Base-by-base conservation (phyloP, 64 coral and sea anemone species). In the Montipora efflorescens region DNA sequence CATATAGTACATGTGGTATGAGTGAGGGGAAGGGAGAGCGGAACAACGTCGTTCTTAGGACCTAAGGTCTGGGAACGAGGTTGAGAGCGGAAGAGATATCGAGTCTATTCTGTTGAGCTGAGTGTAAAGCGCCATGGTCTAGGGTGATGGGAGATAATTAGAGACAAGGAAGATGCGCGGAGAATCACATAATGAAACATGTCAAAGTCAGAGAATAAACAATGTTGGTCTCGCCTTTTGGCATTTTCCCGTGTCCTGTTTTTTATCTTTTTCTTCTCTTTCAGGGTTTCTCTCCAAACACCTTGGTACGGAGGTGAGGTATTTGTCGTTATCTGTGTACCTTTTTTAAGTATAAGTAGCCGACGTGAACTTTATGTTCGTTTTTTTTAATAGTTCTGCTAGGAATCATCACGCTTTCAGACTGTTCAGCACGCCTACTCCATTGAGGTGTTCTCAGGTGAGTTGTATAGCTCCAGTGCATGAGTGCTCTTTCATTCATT, bases 331-430 rank as follows among this genome's bases (percentile, higher is more conserved):
- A 36, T 16, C 14, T 14, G 61, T 82, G 78, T 36, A 53, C 13
- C 11, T 49, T 58, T 13, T 22, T 28, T 82, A 8, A 43, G 0
- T 61, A 64, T 64, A 11, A 16, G 14, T 64, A 14, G 13, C 14
- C 14, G 13, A 16, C 61, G 44, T 8, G 2, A n/a, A 5, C 7
- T 2, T 68, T 68, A 13, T 50, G 48, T 23, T 8, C 43, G 16
- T 7, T 71, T 8, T 6, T 23, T 4, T 23, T 5, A 36, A 36
- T 36, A 95, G 89, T 77, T 95, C 94, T 53, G 89, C 94, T 59
- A 95, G 57, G n/a, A 91, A 90, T 87, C 89, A 79, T 22, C 94
- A 88, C 53, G 88, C 94, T 14, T 95, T 95, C 48, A 81, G 76
- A 18, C 11, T 87, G 16, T 95, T 95, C 74, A 91, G 90, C 46